phyloP scores from a whole-genome alignment of 2,797 vertebrate species.

The Chelmon rostratus region DNA sequence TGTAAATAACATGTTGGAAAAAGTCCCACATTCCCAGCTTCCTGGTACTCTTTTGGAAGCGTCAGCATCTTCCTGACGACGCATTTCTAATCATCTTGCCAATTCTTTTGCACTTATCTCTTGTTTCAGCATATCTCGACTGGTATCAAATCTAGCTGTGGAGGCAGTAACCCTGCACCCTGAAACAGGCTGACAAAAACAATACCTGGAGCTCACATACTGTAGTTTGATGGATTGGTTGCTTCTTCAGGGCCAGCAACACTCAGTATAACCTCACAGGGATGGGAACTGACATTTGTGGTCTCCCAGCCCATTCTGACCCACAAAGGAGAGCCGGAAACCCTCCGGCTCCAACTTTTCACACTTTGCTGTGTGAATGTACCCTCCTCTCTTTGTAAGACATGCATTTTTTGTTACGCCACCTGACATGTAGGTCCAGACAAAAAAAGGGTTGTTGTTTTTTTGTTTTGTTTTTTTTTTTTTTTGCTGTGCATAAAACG shows the following conservation, averaged over 20 bases:
- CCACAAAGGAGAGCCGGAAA: slow-evolving; percentile 25
- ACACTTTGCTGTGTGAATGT: slow-evolving; percentile 15
- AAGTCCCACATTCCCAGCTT: slow-evolving; percentile 3
- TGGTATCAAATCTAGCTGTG: slow-evolving; percentile 45
- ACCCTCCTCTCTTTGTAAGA: background rate
- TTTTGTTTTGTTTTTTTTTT: background rate
- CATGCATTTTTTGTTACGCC: background rate
- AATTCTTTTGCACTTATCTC: slow-evolving; percentile 27
- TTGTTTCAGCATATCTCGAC: slow-evolving; percentile 28
- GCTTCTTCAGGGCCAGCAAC: slow-evolving; percentile 59
- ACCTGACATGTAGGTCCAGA: slow-evolving; percentile 6
- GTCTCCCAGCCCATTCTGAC: slow-evolving; percentile 53
- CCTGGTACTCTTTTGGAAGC: background rate
- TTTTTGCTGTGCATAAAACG: background rate
- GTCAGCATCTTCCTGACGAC: slow-evolving; percentile 24
- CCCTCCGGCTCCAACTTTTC: slow-evolving; percentile 32
- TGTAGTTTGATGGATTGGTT: slow-evolving; percentile 17
- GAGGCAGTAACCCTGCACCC: slow-evolving; percentile 47
- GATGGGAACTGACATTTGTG: slow-evolving; percentile 48
- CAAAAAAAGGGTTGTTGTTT: background rate
- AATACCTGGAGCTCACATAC: slow-evolving; percentile 22
- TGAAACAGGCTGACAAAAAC: slow-evolving; percentile 37
- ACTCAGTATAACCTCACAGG: slow-evolving; percentile 47
- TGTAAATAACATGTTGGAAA: slow-evolving; percentile 7
- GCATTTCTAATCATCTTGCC: slow-evolving; percentile 12